Evolutionary conservation across 2,797 vertebrate genomes (phyloP), one percentile per base, ranked within the genome.

Genomic region (Oreortyx pictus): DNA sequence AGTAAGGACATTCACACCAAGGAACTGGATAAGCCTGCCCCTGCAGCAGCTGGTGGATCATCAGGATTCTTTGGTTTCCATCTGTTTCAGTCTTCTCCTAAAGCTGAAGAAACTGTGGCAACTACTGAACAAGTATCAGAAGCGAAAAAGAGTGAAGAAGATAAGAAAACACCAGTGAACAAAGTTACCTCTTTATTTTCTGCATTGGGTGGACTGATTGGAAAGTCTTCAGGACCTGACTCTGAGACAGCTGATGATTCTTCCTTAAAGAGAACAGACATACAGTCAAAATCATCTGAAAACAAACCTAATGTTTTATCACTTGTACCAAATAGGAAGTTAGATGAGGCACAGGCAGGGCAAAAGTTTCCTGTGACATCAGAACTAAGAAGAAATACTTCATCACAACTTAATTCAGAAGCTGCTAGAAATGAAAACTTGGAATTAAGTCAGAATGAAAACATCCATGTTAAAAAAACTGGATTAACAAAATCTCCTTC

Each of bases 121-220:
- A 88, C 98, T 78, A 96, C 95, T 96, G 97, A 99, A 82, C 98
- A 96, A 82, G 98, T 97, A 95, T 95, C 97, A 61, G 97, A 98
- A 96, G 95, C 97, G 64, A 97, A 97, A 93, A 97, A 97, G 79
- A 97, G 98, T 68, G 97, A 98, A 59, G 97, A 98, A 96, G 97
- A 97, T 47, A 98, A 98, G 77, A 98, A 97, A 90, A 97, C 96
- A 54, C 96, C 98, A 49, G 86, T 97, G 67, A 98, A 97, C 82
- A 98, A 98, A 91, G 97, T 98, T 50, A 97, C 98, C 54, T 98
- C 98, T 18, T 92, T 98, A 27, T 97, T 99, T 96, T 99, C 98
- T 46, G 97, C 98, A 88, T 97, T 98, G 97, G 97, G 94, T 91
- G 97, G 95, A 76, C 89, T 97, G 31, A 97, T 98, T 86, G 97